Conservation (phyloP, 1,140 invertebrate genomes). For the Homarus americanus region DNA sequence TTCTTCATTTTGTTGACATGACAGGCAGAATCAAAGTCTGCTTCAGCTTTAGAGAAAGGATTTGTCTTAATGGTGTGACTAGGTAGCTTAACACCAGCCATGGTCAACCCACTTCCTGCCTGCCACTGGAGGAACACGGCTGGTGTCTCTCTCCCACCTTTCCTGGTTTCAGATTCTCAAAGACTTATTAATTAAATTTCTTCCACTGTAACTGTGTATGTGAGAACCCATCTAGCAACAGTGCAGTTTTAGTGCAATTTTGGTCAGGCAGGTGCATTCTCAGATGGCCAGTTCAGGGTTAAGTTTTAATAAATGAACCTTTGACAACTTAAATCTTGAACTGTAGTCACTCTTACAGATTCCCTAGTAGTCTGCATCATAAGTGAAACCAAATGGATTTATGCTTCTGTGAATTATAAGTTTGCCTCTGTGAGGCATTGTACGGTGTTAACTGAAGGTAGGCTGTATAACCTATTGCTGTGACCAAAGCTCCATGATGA, state of each 20-base stretch:
- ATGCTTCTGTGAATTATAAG: neutral
- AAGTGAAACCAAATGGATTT: neutral
- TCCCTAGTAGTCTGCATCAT: slow-evolving; percentile 5
- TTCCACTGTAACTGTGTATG: too few relatives aligned
- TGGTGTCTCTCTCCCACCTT: neutral
- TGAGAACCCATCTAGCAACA: too few relatives aligned
- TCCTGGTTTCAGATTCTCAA: neutral
- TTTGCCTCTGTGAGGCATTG: slow-evolving; percentile 6
- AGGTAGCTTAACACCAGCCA: neutral
- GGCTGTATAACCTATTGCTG: neutral
- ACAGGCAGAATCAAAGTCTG: neutral
- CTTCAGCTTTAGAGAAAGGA: neutral
- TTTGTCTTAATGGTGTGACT: neutral
- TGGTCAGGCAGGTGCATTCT: too few relatives aligned
- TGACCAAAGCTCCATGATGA: neutral
- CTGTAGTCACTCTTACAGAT: neutral
- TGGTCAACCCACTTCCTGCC: neutral
- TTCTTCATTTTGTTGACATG: neutral
- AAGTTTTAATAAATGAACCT: too few relatives aligned
- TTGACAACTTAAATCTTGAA: too few relatives aligned
- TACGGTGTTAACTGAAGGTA: neutral
- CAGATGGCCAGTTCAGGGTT: too few relatives aligned
- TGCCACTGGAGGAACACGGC: neutral
- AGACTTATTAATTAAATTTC: too few relatives aligned
- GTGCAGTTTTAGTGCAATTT: too few relatives aligned